Evolutionary conservation across 2,113 vertebrate genomes (phyloP), one percentile per base, ranked within the genome.

Genomic region (Calyptomena viridis): DNA sequence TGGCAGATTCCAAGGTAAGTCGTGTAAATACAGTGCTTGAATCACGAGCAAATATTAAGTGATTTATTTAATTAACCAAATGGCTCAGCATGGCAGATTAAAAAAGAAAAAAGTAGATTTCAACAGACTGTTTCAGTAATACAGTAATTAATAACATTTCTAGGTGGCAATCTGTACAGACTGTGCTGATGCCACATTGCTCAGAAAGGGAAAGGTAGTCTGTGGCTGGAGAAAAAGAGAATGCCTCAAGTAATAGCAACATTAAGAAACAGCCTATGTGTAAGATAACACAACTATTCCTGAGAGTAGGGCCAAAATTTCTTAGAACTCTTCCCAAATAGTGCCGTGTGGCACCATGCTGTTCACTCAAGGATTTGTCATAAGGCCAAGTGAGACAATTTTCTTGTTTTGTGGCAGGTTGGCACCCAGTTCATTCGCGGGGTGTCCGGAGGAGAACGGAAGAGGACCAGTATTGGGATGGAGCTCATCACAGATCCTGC

Each of bases 381-480:
- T 21, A 14, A 39, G 59, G 39, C 14, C 39, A 83, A 37, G 46
- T 0, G 2, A 84, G 31, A 25, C 22, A 46, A n/a, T 10, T 28
- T 75, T 63, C 31, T 59, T 82, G 21, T 27, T 93, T 62, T 90
- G 50, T 46, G 60, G 63, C 96, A 99, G 99, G 98, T 99, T 90
- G 99, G 99, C 78, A 99, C 99, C n/a, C 98, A 98, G 92, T 96
- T 99, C 93, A 98, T 81, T 37, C 98, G 99, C 1, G 99, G 99
- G 5, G 98, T 99, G 76, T 99, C 99, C 0, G 99, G 99, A 93
- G 99, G 99, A 68, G 99, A 99, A 94, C 97, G 98, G 50, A 99
- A 99, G 97, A 98, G 99, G 96, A 99, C 99, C 20, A 99, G 90
- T 93, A 99, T 99, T 22, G 99, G 99, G 10, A 99, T 99, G 99